Conservation (phyloP, 2,888 invertebrate species). For the Nephrotoma appendiculata region DNA sequence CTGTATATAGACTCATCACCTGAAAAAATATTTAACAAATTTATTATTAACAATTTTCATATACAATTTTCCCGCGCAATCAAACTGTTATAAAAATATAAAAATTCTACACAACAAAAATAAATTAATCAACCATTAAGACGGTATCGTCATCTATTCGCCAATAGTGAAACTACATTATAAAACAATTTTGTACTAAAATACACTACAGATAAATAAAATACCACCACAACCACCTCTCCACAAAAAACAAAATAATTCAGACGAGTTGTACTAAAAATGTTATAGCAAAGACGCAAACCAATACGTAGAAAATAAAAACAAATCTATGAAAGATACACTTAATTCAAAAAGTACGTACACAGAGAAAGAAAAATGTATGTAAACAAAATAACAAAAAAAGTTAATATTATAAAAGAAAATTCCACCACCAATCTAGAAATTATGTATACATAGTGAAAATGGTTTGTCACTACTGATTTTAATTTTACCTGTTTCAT, state of each 20-base stretch:
- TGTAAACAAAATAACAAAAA: neutral
- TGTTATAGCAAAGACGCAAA: neutral
- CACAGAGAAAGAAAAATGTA: neutral
- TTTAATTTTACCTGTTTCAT: conserved; percentile 56
- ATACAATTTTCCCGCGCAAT: neutral
- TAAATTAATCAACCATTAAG: neutral
- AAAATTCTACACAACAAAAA: neutral
- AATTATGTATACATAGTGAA: neutral
- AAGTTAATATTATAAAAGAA: neutral
- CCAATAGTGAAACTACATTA: neutral
- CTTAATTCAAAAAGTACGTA: neutral
- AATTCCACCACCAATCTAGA: neutral
- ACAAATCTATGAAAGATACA: neutral
- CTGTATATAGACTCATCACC: conserved; percentile 31
- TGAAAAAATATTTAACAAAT: conserved; percentile 12
- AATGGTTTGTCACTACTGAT: neutral
- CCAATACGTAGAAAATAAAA: neutral
- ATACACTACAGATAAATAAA: neutral
- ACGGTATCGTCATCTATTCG: neutral
- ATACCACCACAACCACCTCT: neutral
- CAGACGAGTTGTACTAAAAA: neutral
- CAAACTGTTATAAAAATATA: neutral
- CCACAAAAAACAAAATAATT: neutral
- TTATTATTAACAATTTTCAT: neutral
- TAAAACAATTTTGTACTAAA: neutral